Evolutionary conservation across 2,797 vertebrate genomes (phyloP), one percentile per base, ranked within the genome.

Genomic region (Tarsius wallacei): DNA sequence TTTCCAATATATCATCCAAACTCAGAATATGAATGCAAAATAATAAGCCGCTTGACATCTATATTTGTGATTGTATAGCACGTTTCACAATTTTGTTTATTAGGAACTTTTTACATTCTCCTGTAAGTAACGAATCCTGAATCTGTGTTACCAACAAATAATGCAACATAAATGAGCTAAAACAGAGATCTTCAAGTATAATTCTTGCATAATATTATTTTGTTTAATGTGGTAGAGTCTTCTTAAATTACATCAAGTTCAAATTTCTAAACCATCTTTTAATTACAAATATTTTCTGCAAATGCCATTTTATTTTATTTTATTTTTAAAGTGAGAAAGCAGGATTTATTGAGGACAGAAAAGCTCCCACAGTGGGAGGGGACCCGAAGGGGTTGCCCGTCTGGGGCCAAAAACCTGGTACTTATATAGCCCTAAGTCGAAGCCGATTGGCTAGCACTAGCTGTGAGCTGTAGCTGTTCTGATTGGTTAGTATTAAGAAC

Each of bases 41-140:
- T 84, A 76, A 96, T 85, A 97, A 96, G 55, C 77, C 55, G 63
- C 73, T 97, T 94, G 90, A 91, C 82, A 86, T 96, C 94, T 59
- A 55, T 96, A 57, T 83, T 90, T 73, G 0, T 8, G 2, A 19
- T 77, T 93, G 49, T 97, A 49, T 70, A 87, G 96, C 91, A 90
- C 93, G 17, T 33, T 42, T 93, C 85, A 64, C 7, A 96, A 14
- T 91, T 91, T 76, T 36, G 91, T 89, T 97, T 88, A 93, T 90
- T 92, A 91, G 63, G 21, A 82, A 93, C 42, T 90, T 97, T 93
- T 95, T 96, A 24, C 22, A 91, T 97, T 98, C 76, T 83, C 19
- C n/a, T 91, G 5, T 96, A 96, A 96, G 86, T 77, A 89, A 96
- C 94, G 94, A 90, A 87, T 93, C 16, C 24, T 57, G 28, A 63